These are phyloP conservation scores for Polia nebulosa DNA, from an alignment of 2,888 invertebrate genomes.

Conservation along the genomic window DNA sequence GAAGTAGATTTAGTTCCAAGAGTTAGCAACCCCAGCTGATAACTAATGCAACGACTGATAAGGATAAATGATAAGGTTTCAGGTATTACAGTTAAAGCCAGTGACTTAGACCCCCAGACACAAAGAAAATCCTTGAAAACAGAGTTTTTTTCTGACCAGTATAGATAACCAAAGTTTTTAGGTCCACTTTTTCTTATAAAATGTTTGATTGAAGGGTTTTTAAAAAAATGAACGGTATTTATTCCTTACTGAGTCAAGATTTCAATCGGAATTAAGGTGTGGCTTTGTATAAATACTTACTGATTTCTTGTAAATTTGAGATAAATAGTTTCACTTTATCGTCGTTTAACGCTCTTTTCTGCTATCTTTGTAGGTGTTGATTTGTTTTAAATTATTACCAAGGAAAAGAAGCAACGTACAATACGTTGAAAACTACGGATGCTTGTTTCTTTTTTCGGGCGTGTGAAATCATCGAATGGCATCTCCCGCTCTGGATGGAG, in stretches of 20 bases:
- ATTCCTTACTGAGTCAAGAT: slow-evolving; percentile 27
- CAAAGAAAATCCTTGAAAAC: slow-evolving; percentile 1
- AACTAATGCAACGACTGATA: slow-evolving; percentile 61
- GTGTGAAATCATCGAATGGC: no score
- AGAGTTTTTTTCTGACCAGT: slow-evolving; percentile 30
- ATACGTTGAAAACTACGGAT: no score
- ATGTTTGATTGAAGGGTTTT: slow-evolving; percentile 8
- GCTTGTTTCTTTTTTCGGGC: no score
- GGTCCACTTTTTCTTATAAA: not conserved
- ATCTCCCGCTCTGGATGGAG: no score
- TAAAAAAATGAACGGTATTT: not conserved
- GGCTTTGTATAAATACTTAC: slow-evolving; percentile 36
- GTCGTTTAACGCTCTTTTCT: no score
- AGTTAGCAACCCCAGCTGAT: slow-evolving; percentile 57
- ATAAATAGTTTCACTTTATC: slow-evolving; percentile 17
- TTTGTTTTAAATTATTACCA: no score
- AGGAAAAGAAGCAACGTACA: no score
- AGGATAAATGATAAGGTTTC: slow-evolving; percentile 60
- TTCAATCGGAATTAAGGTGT: slow-evolving; percentile 47
- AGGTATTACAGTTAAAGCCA: slow-evolving; percentile 37
- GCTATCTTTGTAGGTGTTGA: no score
- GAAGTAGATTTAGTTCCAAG: slow-evolving; percentile 22
- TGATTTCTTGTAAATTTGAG: slow-evolving; percentile 2
- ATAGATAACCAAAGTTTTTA: not conserved
- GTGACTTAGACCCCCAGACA: slow-evolving; percentile 23